Conservation (phyloP, 2,113 vertebrate species). For the Chelonoidis abingdonii region DNA sequence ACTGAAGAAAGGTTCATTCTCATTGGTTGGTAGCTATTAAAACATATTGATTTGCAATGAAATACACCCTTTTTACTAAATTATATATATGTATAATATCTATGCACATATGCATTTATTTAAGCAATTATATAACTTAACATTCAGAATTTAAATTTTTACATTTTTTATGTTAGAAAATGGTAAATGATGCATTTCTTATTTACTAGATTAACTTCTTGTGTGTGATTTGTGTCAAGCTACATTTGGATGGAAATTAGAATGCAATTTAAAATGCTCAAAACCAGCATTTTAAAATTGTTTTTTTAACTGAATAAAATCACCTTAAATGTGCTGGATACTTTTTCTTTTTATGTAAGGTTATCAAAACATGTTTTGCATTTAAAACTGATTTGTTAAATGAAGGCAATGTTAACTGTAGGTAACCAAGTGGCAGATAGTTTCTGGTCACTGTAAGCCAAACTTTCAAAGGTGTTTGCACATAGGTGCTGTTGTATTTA, state of each 20-base stretch:
- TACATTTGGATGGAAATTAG: neutral
- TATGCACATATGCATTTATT: neutral
- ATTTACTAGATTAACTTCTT: neutral
- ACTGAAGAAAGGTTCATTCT: neutral
- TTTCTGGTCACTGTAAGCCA: neutral
- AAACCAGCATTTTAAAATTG: neutral
- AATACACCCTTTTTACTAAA: neutral
- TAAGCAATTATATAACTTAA: neutral
- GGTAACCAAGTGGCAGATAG: neutral
- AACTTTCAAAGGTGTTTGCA: neutral
- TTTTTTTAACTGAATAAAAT: neutral
- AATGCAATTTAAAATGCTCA: neutral
- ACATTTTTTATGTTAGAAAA: neutral
- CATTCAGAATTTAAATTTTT: neutral
- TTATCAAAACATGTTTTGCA: neutral
- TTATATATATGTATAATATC: neutral
- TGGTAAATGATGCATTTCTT: neutral
- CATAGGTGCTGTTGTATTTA: neutral
- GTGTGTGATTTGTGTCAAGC: neutral
- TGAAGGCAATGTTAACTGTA: neutral
- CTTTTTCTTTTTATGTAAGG: too few species aligned
- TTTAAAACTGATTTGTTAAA: conserved; percentile 14
- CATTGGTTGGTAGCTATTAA: neutral
- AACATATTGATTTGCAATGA: neutral
- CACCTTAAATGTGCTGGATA: neutral